These are phyloP conservation scores for Tillus elongatus DNA, from an alignment of 2,888 invertebrate species.

Conservation along the genomic window DNA sequence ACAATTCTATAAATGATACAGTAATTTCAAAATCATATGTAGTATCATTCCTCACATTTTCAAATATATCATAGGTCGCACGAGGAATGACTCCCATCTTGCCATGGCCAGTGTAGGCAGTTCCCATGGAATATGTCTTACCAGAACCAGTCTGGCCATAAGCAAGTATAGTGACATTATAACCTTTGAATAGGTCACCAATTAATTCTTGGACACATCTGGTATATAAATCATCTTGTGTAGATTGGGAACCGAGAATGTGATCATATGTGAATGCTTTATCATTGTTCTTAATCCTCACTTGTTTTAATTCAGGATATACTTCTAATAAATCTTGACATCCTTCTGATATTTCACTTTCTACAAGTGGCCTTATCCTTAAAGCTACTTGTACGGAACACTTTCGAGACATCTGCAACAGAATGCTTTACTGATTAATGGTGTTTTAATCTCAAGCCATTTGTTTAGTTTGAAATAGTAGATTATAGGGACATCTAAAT, in stretches of 20 bases:
- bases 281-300: slow-evolving; percentile 55
- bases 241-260: slow-evolving; percentile 63
- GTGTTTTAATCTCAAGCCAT: too few species aligned
- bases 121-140: slow-evolving; percentile 91
- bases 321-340: slow-evolving; percentile 66
- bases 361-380: slow-evolving; percentile 70
- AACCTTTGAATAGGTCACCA: slow-evolving; percentile 69
- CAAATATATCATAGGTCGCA: slow-evolving; percentile 73
- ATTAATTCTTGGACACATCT: slow-evolving; percentile 63
- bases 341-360: slow-evolving; percentile 62
- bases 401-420: slow-evolving; percentile 31
- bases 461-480: too few species aligned
- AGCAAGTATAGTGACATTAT: slow-evolving; percentile 87
- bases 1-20: slow-evolving; percentile 81
- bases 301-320: slow-evolving; percentile 56
- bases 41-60: slow-evolving; percentile 40
- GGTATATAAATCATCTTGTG: slow-evolving; percentile 65
- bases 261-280: slow-evolving; percentile 76
- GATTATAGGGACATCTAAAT: too few species aligned
- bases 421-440: too few species aligned
- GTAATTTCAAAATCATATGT: slow-evolving; percentile 57
- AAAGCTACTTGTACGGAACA: slow-evolving; percentile 65
- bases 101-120: slow-evolving; percentile 57
- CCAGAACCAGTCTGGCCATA: slow-evolving; percentile 95
- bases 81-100: slow-evolving; percentile 79